Conservation (phyloP, 2,113 vertebrate genomes). For the Carettochelys insculpta region DNA sequence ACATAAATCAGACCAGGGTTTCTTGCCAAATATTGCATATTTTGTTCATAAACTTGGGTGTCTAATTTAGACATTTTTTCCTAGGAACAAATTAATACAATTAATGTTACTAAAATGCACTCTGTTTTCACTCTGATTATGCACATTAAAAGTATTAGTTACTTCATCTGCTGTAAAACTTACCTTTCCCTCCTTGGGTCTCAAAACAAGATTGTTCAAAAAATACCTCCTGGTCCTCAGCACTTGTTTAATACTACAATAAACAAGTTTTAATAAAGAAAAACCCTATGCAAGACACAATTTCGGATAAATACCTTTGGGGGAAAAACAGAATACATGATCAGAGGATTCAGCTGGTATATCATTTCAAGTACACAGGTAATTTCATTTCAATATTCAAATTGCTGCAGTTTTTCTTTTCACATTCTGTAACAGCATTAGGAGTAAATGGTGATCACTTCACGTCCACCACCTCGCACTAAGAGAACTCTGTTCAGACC, state of each 20-base stretch:
- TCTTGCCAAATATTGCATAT: background rate
- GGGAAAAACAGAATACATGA: background rate
- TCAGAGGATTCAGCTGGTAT: background rate
- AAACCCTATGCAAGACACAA: background rate
- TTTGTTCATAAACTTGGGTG: background rate
- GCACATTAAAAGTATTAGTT: background rate
- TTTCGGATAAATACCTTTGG: background rate
- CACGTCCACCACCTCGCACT: conserved; percentile 92
- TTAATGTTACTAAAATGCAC: background rate
- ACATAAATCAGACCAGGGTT: background rate
- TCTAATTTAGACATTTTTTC: background rate
- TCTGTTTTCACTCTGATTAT: background rate
- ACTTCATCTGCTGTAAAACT: background rate
- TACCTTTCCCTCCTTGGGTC: background rate
- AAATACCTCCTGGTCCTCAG: background rate
- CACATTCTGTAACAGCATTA: conserved; percentile 57
- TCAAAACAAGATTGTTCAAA: background rate
- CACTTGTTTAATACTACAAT: background rate
- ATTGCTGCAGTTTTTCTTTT: background rate
- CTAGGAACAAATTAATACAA: background rate
- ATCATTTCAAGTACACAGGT: conserved; percentile 22
- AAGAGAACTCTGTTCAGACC: conserved; percentile 91
- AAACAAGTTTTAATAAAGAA: background rate
- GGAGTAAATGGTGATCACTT: conserved; percentile 98
- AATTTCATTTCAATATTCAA: background rate